Evolutionary conservation across 2,797 vertebrate species (phyloP).

Genomic region (Mormyrus proboscirostris): DNA sequence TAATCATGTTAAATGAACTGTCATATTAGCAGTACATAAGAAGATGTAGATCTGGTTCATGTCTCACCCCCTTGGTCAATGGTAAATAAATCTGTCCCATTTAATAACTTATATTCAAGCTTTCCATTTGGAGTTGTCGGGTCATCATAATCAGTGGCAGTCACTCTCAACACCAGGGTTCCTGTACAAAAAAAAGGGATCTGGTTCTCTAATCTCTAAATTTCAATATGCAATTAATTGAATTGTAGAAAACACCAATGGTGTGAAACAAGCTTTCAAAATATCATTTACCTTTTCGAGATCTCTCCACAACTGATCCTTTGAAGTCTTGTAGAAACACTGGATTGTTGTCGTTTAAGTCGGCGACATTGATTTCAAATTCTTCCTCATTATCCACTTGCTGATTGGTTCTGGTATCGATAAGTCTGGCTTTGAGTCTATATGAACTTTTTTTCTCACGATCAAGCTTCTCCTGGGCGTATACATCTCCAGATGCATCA

Average conservation of each 20-base stretch:
- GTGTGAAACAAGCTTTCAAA: neutral
- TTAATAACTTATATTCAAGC: conserved; percentile 49
- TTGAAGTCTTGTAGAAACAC: conserved; percentile 46
- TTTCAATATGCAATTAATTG: neutral
- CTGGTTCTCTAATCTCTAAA: neutral
- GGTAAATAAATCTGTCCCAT: conserved; percentile 42
- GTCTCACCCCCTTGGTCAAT: conserved; percentile 51
- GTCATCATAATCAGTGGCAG: conserved; percentile 61
- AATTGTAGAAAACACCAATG: neutral
- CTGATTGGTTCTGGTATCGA: conserved; percentile 25
- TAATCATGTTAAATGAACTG: neutral
- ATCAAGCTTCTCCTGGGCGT: conserved; percentile 52
- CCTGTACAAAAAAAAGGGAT: conserved; percentile 36
- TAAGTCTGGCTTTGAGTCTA: conserved; percentile 49
- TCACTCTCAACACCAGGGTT: conserved; percentile 47
- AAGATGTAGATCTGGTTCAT: neutral
- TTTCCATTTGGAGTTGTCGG: conserved; percentile 51
- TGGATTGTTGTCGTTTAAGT: conserved; percentile 64
- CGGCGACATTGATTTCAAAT: conserved; percentile 54
- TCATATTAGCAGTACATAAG: neutral
- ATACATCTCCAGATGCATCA: conserved; percentile 53
- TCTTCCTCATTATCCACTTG: conserved; percentile 44
- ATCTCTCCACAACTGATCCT: conserved; percentile 55
- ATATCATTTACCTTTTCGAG: conserved; percentile 42
- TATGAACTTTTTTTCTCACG: conserved; percentile 57